Percentiles rank a stretch among this genome's conserved stretches.
Conservation (phyloP, 2,888 invertebrate genomes). For the Magallana nippona region DNA sequence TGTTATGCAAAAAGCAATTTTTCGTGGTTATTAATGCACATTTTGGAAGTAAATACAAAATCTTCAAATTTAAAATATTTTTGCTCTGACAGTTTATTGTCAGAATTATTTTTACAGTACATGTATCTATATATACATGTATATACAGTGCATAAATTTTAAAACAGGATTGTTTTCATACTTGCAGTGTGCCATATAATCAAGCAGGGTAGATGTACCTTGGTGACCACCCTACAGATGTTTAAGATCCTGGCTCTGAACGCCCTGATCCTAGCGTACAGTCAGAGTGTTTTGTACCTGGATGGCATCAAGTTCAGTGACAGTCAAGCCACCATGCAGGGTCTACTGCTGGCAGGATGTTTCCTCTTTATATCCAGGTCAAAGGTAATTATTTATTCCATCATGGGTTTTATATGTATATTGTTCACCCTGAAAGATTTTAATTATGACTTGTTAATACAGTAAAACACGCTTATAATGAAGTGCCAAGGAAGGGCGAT, state of each 20-base stretch:
- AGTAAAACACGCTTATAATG: too few species aligned
- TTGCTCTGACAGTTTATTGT: too few species aligned
- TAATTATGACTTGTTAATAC: too few species aligned
- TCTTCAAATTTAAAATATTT: too few species aligned
- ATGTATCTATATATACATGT: too few species aligned
- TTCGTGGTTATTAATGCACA: too few species aligned
- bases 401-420: neutral
- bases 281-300: slow-evolving; percentile 97
- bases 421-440: neutral
- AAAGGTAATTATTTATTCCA: slow-evolving; percentile 85
- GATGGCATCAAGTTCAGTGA: slow-evolving; percentile 99
- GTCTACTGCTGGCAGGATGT: slow-evolving; percentile 95
- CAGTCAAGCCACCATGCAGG: slow-evolving; percentile 98
- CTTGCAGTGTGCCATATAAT: slow-evolving; percentile 97
- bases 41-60: too few species aligned
- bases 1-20: too few species aligned
- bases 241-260: slow-evolving; percentile 99
- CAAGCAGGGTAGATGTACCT: slow-evolving; percentile 98
- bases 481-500: too few species aligned
- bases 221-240: slow-evolving; percentile 99
- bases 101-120: too few species aligned
- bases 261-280: slow-evolving; percentile 97
- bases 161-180: slow-evolving; percentile 36
- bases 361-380: slow-evolving; percentile 99
- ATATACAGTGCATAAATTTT: neutral